phyloP scores from a whole-genome alignment of 2,113 vertebrate species.

The Melospiza georgiana region DNA sequence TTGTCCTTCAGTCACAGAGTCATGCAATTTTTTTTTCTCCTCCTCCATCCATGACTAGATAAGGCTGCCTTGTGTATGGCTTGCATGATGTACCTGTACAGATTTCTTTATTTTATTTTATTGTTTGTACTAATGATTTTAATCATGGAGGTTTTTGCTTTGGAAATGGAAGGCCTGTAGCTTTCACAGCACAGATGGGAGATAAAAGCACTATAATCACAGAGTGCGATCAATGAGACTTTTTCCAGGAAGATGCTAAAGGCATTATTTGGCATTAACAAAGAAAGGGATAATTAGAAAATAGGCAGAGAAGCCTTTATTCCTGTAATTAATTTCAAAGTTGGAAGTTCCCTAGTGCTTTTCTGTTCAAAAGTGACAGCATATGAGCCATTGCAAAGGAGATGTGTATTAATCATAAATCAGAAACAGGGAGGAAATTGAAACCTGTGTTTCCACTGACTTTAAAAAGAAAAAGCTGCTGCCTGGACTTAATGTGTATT shows the following conservation, averaged over 20 bases:
- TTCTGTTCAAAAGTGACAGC: conserved; percentile 38
- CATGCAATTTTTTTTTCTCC: accelerated
- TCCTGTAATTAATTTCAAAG: conserved; percentile 60
- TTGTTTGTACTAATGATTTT: conserved; percentile 7
- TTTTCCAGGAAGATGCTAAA: conserved; percentile 57
- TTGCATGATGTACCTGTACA: neutral
- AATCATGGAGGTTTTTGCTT: neutral
- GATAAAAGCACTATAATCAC: conserved; percentile 52
- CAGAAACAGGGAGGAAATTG: neutral
- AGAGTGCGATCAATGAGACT: conserved; percentile 49
- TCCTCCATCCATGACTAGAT: neutral
- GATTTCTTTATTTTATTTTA: neutral
- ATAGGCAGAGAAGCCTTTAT: conserved; percentile 56
- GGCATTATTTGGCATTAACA: conserved; percentile 64
- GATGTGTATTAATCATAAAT: conserved; percentile 29
- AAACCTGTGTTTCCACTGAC: neutral
- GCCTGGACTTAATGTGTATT: neutral
- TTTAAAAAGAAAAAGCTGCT: conserved; percentile 1
- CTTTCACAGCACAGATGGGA: conserved; percentile 61
- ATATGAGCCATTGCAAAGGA: neutral
- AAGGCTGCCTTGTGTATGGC: neutral
- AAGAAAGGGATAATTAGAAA: conserved; percentile 62
- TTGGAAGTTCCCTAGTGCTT: conserved; percentile 41
- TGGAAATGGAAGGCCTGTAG: conserved; percentile 12
- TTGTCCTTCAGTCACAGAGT: neutral